Evolutionary conservation across 2,797 vertebrate genomes (phyloP), one percentile per base, ranked within the genome.

Genomic region (Poeciliopsis gracilis): DNA sequence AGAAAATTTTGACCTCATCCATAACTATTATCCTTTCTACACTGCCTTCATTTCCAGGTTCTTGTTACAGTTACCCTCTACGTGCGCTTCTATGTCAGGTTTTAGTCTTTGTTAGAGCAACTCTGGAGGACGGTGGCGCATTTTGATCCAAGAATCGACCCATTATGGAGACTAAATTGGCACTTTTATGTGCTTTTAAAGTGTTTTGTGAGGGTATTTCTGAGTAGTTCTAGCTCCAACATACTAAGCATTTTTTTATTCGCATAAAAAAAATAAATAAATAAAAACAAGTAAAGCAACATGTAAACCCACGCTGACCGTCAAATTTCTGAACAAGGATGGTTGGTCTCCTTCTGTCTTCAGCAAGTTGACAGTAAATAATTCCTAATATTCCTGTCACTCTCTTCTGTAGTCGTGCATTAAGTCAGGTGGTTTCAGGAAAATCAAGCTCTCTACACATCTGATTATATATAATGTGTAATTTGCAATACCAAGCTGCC

Each of bases 21-120:
- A 79, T 75, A 80, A 77, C 51, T 78, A 36, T 79, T 80, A 79
- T 79, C 46, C 81, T 73, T 87, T 77, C 69, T 75, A 57, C 57
- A 81, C n/a, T 63, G 73, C n/a, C 70, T 75, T 81, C 6, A 67
- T 57, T 80, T 84, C 61, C 28, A 73, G 30, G 36, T 53, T 70
- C 41, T 28, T 23, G 20, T 53, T 8, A 73, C 6, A 53, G 33
- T 23, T 51, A 38, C 18, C 33, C 45, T 49, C 36, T 47, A 45
- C 18, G 5, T 53, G 5, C 0, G 18, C 12, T 46, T 67, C 23
- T 53, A 11, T 55, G 15, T 30, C 41, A 8, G 18, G 82, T 79
- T 72, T 85, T 80, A 77, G 55, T 80, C 28, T 74, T 43, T 38
- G 46, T 28, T 41, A 53, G 79, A 59, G 55, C 59, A 71, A 77